Evolutionary conservation across 2,888 invertebrate species (phyloP), one percentile per base, ranked within the genome.

Genomic region (Caenorhabditis wallacei): DNA sequence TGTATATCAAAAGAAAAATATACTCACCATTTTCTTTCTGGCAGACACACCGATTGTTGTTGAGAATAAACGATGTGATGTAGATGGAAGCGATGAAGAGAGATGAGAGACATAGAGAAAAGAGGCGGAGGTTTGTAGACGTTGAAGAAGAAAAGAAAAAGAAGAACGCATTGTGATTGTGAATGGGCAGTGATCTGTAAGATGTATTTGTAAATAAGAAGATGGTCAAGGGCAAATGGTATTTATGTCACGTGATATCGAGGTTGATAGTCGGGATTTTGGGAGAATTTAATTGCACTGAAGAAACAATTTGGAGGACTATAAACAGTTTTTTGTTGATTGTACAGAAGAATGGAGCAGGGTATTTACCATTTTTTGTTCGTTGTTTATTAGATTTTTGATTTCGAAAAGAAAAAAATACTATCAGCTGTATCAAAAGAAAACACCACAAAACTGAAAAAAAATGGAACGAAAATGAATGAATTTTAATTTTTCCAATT

Each of bases 21-120:
- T 37, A 66, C 82, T 76, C 61, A 85, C 85, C 85, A 85, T 85
- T 85, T 83, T 85, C 40, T 43, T 63, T 51, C 63, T 61, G 20
- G 69, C 70, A 20, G 11, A 48, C 63, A 56, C 61, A 24, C 13
- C 46, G 30, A 61, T 57, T 59, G 72, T 66, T 30, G 80, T 43
- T 30, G 72, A 72, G 46, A 68, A 71, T 59, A 61, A 54, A n/a
- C 64, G 79, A 48, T 56, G 61, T 30, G 57, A 57, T 48, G 80
- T 40, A 48, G 80, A 56, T 24, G 72, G 68, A 48, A 69, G 53
- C 37, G 64, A 46, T 2, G 24, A 10, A 5, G 48, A 26, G 46
- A 37, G 20, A n/a, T 40, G 46, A 16, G 80, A 74, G 74, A 37
- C 74, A 26, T 35, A 74, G 69, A 74, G 68, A 69, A 51, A 53